Evolutionary conservation across 1,140 invertebrate species (phyloP).

Genomic region (Epicauta chinensis): DNA sequence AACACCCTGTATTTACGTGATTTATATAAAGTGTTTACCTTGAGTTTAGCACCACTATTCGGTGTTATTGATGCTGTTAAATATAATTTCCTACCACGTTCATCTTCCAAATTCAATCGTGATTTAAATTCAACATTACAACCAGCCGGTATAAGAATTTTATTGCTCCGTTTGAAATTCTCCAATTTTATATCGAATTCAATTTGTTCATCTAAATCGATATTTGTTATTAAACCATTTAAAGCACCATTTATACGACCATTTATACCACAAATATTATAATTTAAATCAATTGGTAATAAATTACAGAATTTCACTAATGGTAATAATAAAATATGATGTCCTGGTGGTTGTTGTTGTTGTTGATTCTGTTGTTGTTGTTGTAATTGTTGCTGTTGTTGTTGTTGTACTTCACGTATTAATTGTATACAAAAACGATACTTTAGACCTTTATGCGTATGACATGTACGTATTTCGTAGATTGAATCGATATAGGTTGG

Average conservation of each 20-base stretch:
- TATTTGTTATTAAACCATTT: conserved; percentile 29
- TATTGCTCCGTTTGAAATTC: conserved; percentile 66
- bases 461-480: conserved; percentile 48
- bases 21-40: too few relatives aligned
- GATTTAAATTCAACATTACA: conserved; percentile 43
- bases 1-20: too few relatives aligned
- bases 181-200: conserved; percentile 72
- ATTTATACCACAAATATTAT: conserved; percentile 47
- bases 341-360: conserved; percentile 61
- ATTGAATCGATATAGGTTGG: conserved; percentile 51
- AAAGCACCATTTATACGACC: conserved; percentile 55
- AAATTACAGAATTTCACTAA: conserved; percentile 76
- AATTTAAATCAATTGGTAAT: conserved; percentile 66
- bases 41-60: conserved; percentile 40
- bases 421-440: conserved; percentile 70
- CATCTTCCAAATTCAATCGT: conserved; percentile 62
- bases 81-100: conserved; percentile 62
- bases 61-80: conserved; percentile 52
- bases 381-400: too few relatives aligned
- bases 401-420: conserved; percentile 71
- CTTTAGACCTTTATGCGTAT: conserved; percentile 40
- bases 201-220: conserved; percentile 63
- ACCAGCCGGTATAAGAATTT: conserved; percentile 49
- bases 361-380: conserved; percentile 74
- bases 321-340: conserved; percentile 76